These are phyloP conservation scores for Sorex fumeus DNA, from an alignment of 2,113 vertebrate genomes.

Conservation along the genomic window DNA sequence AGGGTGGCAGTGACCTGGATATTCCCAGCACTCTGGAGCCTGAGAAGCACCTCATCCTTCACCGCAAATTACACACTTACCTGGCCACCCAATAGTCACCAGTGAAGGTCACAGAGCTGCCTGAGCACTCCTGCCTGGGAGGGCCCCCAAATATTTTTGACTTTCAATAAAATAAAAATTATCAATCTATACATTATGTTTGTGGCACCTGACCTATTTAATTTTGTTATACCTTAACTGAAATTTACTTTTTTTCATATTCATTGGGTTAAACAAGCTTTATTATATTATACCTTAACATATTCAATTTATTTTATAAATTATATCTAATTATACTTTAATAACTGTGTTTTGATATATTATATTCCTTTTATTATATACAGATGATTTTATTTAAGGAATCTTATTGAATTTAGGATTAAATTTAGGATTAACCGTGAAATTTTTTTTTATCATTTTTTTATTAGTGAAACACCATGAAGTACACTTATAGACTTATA, in stretches of 20 bases:
- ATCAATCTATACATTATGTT: background rate
- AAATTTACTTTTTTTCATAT: background rate
- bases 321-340: too few species aligned
- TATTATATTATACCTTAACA: background rate
- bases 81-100: too few species aligned
- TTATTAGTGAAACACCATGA: too few species aligned
- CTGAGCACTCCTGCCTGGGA: too few species aligned
- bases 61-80: too few species aligned
- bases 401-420: background rate
- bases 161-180: background rate
- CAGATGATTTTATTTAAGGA: background rate
- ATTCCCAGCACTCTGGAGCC: too few species aligned
- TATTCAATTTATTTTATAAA: background rate
- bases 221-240: background rate
- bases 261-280: conserved; percentile 21
- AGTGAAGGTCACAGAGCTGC: too few species aligned
- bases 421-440: background rate
- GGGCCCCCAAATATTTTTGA: too few species aligned
- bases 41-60: too few species aligned
- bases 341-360: background rate
- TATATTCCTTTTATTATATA: background rate
- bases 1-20: too few species aligned
- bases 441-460: too few species aligned
- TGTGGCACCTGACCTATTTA: background rate
- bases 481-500: too few species aligned